Conservation (phyloP, 2,113 vertebrate species). For the Pimephales promelas region DNA sequence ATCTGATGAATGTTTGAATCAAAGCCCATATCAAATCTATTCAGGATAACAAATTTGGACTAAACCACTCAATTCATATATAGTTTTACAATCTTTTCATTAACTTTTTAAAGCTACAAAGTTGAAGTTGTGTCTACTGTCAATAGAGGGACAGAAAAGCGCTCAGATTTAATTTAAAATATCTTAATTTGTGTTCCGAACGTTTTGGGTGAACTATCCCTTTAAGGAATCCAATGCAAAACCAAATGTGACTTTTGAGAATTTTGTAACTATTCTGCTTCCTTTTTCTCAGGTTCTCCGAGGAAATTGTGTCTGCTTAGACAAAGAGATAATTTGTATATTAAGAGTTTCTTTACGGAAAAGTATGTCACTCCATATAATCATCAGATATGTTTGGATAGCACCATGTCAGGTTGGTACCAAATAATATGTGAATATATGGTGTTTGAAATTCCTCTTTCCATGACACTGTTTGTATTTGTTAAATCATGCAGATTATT, state of each 20-base stretch:
- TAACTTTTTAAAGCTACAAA: too few relatives aligned
- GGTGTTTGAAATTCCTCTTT: background rate
- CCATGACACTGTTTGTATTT: background rate
- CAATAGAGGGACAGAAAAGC: too few relatives aligned
- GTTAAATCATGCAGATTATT: background rate
- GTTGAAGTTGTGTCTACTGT: too few relatives aligned
- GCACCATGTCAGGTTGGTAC: slow-evolving; percentile 34
- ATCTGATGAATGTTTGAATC: too few relatives aligned
- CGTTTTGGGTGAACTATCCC: too few relatives aligned
- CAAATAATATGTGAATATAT: background rate
- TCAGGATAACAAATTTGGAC: too few relatives aligned
- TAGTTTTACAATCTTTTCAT: too few relatives aligned
- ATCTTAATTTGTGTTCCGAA: background rate
- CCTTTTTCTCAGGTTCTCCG: background rate
- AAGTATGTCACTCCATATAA: background rate
- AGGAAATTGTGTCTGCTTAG: background rate
- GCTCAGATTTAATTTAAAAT: background rate
- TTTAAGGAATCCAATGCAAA: too few relatives aligned
- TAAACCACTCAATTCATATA: too few relatives aligned
- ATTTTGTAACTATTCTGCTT: too few relatives aligned
- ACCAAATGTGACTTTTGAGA: too few relatives aligned
- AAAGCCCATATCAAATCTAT: too few relatives aligned
- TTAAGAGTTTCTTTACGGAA: background rate
- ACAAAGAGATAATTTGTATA: background rate
- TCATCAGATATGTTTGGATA: background rate